Evolutionary conservation across 1,140 invertebrate genomes (phyloP), one percentile per base, ranked within the genome.

Genomic region (Zaprionus kolodkinae): DNA sequence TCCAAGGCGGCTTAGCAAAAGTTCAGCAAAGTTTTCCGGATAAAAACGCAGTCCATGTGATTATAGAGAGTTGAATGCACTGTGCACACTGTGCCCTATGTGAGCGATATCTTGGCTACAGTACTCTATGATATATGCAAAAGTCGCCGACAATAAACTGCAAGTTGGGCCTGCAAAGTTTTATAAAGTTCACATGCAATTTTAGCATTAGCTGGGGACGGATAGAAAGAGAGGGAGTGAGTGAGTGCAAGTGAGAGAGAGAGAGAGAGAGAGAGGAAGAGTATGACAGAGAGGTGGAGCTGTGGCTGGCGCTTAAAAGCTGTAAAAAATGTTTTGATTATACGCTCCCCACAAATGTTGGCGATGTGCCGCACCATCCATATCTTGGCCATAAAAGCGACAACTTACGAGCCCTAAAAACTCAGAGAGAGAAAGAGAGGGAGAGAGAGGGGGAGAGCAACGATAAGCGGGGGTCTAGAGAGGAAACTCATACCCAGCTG

Each of bases 181-280:
- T 45, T 88, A 64, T 52, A 50, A 69, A 64, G 62, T 88, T 87
- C 83, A 73, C 85, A 89, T 84, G 85, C 84, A 88, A 88, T 89
- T 89, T 76, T 61, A 80, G 78, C 85, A 88, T 88, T 88, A 88
- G 72, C 50, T 72, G n/a, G n/a, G 40, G 2, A 40, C 6, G 5
- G 13, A 40, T 12, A 40, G 7, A 43, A 4, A 43, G 38, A 7
- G 13, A 1, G 5, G 0, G 12, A 40, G 33, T 9, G 10, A 10
- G 6, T 6, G n/a, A 15, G 40, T n/a, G 13, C 15, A 43, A 0
- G n/a, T 6, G 38, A n/a, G 38, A n/a, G 6, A 15, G n/a, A 43
- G n/a, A 15, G n/a, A 11, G 12, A 40, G 38, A 13, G 38, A 0
- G 38, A 40, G 38, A 9, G 40, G 7, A n/a, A 15, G n/a, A n/a